Conservation (phyloP, 1,140 invertebrate genomes). For the Drosophila sechellia region DNA sequence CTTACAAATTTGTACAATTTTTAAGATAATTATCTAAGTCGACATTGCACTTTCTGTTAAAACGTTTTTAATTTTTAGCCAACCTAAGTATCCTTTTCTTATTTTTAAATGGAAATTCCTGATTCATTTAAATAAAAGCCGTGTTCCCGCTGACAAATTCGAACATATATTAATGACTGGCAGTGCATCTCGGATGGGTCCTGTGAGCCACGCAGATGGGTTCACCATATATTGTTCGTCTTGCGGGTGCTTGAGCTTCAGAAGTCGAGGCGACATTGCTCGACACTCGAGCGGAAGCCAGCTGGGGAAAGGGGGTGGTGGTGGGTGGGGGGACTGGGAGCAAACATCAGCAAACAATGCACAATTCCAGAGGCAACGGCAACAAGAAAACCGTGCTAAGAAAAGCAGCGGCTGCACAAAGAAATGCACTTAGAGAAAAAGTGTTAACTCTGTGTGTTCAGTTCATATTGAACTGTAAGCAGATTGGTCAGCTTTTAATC, state of each 20-base stretch:
- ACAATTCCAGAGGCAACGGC: conserved; percentile 7
- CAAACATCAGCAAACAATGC: conserved; percentile 49
- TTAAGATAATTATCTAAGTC: too few species aligned
- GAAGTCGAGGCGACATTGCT: conserved; percentile 41
- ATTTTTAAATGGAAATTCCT: not conserved
- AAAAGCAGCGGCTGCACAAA: not conserved
- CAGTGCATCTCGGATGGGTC: conserved; percentile 22
- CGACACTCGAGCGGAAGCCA: conserved; percentile 42
- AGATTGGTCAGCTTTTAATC: too few species aligned
- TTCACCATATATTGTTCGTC: conserved; percentile 18
- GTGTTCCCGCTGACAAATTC: conserved; percentile 6
- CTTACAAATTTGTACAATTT: too few species aligned
- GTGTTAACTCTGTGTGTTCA: too few species aligned
- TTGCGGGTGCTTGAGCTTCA: conserved; percentile 37
- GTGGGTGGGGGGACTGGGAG: conserved; percentile 21
- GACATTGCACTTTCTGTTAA: too few species aligned
- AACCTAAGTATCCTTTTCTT: not conserved
- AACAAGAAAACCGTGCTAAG: conserved; percentile 12
- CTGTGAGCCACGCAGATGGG: not conserved
- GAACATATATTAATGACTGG: conserved; percentile 33
- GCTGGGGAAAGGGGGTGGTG: conserved; percentile 4
- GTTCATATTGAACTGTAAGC: too few species aligned
- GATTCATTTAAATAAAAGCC: conserved; percentile 12
- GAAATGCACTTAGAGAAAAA: too few species aligned
- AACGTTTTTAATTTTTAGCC: too few species aligned